These are phyloP conservation scores for Ursus arctos DNA, from an alignment of 2,113 vertebrate genomes.

Conservation along the genomic window DNA sequence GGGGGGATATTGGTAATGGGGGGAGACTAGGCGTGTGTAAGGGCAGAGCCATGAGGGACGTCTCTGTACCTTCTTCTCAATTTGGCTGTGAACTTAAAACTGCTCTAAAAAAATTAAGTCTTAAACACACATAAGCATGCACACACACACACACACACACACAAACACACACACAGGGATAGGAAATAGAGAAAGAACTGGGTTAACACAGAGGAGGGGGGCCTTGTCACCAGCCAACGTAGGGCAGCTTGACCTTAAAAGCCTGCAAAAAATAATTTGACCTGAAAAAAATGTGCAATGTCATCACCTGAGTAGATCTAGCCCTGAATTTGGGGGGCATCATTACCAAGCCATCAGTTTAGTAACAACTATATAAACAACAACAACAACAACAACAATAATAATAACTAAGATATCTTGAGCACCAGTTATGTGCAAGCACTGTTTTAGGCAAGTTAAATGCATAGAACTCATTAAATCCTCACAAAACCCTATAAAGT, in stretches of 20 bases:
- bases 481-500: background rate
- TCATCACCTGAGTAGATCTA: background rate
- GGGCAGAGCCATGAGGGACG: background rate
- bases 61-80: background rate
- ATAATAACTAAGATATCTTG: background rate
- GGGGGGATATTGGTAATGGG: background rate
- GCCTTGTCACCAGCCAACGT: background rate
- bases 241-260: background rate
- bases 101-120: background rate
- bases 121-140: background rate
- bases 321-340: background rate
- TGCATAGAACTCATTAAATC: background rate
- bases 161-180: background rate
- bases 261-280: background rate
- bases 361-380: background rate
- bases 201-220: background rate
- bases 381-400: background rate
- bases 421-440: background rate
- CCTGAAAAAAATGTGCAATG: background rate
- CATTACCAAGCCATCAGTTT: background rate
- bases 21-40: background rate
- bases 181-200: background rate
- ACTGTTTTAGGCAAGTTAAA: background rate
- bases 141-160: background rate
- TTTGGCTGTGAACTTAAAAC: background rate